These are phyloP conservation scores for Channallabes apus DNA, from an alignment of 2,797 vertebrate species.

Conservation along the genomic window DNA sequence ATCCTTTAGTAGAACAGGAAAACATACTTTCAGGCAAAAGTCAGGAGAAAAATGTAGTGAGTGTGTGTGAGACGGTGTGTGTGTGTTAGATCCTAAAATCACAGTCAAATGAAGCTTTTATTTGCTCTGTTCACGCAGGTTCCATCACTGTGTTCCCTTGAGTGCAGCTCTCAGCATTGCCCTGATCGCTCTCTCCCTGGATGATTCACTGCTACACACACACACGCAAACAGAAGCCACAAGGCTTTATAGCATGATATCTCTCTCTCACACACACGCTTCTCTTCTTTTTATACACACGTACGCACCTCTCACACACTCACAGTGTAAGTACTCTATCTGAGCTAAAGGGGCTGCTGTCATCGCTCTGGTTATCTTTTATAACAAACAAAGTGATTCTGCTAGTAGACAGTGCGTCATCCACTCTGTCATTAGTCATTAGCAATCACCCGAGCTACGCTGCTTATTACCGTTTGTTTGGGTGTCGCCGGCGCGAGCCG, in stretches of 20 bases:
- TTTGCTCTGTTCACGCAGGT: constrained; percentile 7
- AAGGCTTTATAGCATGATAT: background rate
- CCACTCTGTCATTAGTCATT: background rate
- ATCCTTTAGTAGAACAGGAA: background rate
- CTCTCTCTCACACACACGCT: background rate
- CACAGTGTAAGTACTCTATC: background rate
- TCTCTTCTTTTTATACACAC: background rate
- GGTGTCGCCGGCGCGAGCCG: background rate
- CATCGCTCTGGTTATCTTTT: constrained; percentile 2
- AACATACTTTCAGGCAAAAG: background rate
- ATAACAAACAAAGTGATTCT: background rate
- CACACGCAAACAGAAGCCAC: constrained; percentile 8
- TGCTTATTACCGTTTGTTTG: background rate
- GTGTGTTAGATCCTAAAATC: background rate
- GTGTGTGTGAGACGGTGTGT: background rate
- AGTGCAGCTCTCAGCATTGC: constrained; percentile 9
- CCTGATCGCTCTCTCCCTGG: background rate
- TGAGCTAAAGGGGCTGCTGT: constrained; percentile 2
- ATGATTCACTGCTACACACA: constrained; percentile 2
- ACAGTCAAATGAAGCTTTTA: constrained; percentile 17
- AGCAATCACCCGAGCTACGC: background rate
- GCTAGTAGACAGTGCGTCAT: constrained; percentile 11
- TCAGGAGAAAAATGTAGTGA: background rate
- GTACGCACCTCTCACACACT: background rate
- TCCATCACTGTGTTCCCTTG: constrained; percentile 5